A percentile compares a stretch with the other conserved stretches of the same genome.
Conservation (phyloP, 1,140 invertebrate genomes). For the Papilio xuthus region DNA sequence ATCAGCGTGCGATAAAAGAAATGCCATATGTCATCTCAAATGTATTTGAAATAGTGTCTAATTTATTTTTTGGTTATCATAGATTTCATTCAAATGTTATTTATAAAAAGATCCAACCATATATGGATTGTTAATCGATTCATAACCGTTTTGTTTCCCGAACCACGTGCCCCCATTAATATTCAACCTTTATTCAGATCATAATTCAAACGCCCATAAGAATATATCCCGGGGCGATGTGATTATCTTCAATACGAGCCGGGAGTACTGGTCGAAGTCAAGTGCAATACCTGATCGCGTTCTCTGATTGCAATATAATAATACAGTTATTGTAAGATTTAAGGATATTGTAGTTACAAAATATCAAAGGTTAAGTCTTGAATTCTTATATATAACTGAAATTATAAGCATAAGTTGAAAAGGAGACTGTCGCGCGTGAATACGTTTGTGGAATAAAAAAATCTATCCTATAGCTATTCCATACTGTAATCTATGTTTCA, state of each 20-base stretch:
- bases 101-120: neutral
- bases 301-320: constrained; percentile 23
- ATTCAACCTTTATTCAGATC: constrained; percentile 28
- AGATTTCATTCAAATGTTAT: neutral
- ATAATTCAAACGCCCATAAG: constrained; percentile 28
- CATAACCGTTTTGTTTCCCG: neutral
- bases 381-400: neutral
- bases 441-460: too few relatives aligned
- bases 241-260: neutral
- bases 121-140: neutral
- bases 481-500: too few relatives aligned
- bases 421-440: too few relatives aligned
- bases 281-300: constrained; percentile 24
- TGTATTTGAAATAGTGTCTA: too few relatives aligned
- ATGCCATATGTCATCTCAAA: too few relatives aligned
- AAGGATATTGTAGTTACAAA: constrained; percentile 14
- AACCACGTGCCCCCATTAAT: constrained; percentile 23
- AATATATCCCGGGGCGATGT: constrained; percentile 22
- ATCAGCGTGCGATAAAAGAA: too few relatives aligned
- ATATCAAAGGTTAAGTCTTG: constrained; percentile 2
- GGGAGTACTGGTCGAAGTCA: constrained; percentile 16
- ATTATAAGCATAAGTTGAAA: too few relatives aligned
- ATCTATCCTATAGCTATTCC: too few relatives aligned
- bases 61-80: neutral
- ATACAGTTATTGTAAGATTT: constrained; percentile 7